Evolutionary conservation across 2,888 invertebrate species (phyloP), one percentile per base, ranked within the genome.

Genomic region (Augochlorella aurata): DNA sequence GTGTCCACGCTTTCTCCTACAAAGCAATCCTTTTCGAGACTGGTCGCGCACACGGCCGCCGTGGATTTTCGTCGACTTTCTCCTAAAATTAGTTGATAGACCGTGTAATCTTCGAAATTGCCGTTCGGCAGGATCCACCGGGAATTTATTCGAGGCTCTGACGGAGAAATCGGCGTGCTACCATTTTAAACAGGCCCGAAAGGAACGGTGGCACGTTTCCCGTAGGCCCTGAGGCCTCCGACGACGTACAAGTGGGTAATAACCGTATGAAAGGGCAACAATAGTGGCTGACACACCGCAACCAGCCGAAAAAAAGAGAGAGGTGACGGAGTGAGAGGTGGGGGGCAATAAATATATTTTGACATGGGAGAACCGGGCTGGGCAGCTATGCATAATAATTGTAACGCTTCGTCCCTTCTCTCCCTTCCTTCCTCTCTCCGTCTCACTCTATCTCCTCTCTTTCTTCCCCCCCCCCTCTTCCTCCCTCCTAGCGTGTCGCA

Each of bases 261-360:
- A 93, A 92, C 90, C 93, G 91, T 91, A 92, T 90, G 92, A 93
- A 93, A 91, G 91, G 92, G 90, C 90, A 83, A 92, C 92, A 92
- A 92, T 91, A 85, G 89, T 85, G 86, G 85, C 87, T 84, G 90
- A 92, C 93, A 93, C 88, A 92, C 92, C 92, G 90, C 93, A 91
- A 89, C 86, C 88, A 83, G 79, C 79, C 54, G 76, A 79, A 88
- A 85, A 82, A 85, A 79, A 29, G 63, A 79, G 69, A 76, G 83
- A 78, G 68, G 80, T 74, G 76, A 71, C 75, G 52, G 68, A 66
- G 72, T 50, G 65, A 58, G 12, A 75, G 72, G 84, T 72, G 76
- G 88, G 87, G 81, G 88, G 93, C 91, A 93, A 93, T 93, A 93
- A 93, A 93, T 93, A 93, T 93, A 93, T 93, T 93, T 93, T 93